phyloP scores from a whole-genome alignment of 2,888 invertebrate genomes.

The Dilophus febrilis region DNA sequence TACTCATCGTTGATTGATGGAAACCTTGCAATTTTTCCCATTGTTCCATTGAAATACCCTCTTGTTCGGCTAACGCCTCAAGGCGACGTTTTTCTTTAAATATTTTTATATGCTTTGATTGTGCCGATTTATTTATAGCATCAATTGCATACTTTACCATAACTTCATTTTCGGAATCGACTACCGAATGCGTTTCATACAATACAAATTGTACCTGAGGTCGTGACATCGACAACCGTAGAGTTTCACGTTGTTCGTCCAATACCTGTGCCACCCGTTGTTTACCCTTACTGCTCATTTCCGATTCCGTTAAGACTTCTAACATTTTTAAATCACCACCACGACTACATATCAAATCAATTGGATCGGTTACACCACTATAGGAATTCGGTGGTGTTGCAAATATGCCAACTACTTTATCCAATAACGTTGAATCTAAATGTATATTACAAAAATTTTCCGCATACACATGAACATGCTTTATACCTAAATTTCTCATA shows the following conservation, averaged over 20 bases:
- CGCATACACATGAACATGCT: constrained; percentile 33
- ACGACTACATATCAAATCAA: constrained; percentile 61
- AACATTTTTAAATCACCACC: constrained; percentile 63
- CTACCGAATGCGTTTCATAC: constrained; percentile 65
- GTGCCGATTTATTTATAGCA: constrained; percentile 51
- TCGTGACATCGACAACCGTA: constrained; percentile 55
- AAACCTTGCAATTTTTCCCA: constrained; percentile 4
- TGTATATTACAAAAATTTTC: constrained; percentile 35
- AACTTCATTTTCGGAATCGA: constrained; percentile 55
- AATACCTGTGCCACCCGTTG: constrained; percentile 46
- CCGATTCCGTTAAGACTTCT: constrained; percentile 53
- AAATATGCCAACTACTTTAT: constrained; percentile 43
- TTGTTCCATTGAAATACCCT: constrained; percentile 4
- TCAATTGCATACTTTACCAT: constrained; percentile 52
- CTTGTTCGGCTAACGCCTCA: constrained; percentile 18
- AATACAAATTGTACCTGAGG: constrained; percentile 68
- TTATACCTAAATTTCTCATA: constrained; percentile 48
- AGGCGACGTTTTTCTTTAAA: constrained; percentile 22
- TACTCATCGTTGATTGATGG: not conserved
- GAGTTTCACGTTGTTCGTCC: constrained; percentile 56
- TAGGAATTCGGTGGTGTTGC: constrained; percentile 71
- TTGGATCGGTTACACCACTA: constrained; percentile 60
- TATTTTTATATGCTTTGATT: constrained; percentile 43
- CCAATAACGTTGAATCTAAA: constrained; percentile 34
- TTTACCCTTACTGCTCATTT: constrained; percentile 42